Percentiles rank a stretch among this genome's conserved stretches.
These are phyloP conservation scores for Lacanobia oleracea DNA, from an alignment of 2,888 invertebrate genomes.

Conservation along the genomic window DNA sequence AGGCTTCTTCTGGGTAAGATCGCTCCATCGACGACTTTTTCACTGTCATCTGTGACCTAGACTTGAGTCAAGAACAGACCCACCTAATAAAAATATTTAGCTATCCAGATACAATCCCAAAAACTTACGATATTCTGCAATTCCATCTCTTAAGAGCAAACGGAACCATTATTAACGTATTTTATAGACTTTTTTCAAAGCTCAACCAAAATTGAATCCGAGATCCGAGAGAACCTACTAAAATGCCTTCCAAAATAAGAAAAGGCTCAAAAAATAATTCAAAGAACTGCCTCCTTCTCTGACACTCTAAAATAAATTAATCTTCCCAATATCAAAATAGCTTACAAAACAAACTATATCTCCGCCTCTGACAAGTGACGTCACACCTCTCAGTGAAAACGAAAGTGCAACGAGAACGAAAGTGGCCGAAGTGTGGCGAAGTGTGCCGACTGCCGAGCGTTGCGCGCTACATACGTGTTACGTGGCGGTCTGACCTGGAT, in stretches of 20 bases:
- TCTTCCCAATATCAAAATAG: conserved; percentile 15
- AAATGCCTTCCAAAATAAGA: background rate
- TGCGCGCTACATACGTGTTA: conserved; percentile 59
- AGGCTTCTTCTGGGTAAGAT: no score
- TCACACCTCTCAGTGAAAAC: conserved; percentile 71
- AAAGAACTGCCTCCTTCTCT: background rate
- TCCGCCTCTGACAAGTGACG: conserved; percentile 48
- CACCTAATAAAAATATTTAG: no score
- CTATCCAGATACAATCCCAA: no score
- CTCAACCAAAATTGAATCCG: background rate
- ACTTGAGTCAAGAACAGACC: no score
- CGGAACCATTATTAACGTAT: no score
- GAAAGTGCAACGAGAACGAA: conserved; percentile 77
- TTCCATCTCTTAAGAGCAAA: background rate
- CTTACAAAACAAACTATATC: conserved; percentile 16
- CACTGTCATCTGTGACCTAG: no score
- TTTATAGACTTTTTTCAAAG: background rate
- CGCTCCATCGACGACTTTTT: no score
- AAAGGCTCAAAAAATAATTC: background rate
- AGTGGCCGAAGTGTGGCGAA: conserved; percentile 71
- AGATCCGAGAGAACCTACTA: background rate
- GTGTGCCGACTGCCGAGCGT: conserved; percentile 64
- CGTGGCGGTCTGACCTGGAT: conserved; percentile 66
- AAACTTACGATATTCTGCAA: background rate
- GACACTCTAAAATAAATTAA: background rate